These are phyloP conservation scores for Tenthredo amoena DNA, from an alignment of 2,888 invertebrate genomes.

Conservation along the genomic window DNA sequence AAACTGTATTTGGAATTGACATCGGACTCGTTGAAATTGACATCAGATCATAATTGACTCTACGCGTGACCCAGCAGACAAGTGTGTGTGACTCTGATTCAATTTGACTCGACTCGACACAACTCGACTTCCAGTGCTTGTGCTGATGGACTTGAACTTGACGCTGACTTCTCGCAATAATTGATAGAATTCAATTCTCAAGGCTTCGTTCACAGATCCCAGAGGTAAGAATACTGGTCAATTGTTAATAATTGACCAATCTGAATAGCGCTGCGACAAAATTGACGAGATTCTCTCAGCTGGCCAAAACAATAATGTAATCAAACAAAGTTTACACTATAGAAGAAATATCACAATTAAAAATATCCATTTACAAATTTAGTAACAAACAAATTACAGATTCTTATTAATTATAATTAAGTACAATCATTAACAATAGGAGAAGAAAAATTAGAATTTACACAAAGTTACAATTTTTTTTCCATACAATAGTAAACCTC, in stretches of 20 bases:
- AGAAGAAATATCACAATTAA: constrained; percentile 68
- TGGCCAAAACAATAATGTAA: constrained; percentile 64
- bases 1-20: constrained; percentile 65
- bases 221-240: constrained; percentile 66
- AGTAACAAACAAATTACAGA: constrained; percentile 62
- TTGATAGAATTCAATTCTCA: constrained; percentile 62
- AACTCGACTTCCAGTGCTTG: constrained; percentile 76
- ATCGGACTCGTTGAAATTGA: constrained; percentile 61
- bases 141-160: constrained; percentile 74
- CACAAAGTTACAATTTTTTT: constrained; percentile 45
- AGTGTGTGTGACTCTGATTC: constrained; percentile 72
- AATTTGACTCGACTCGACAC: constrained; percentile 70
- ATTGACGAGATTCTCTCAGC: constrained; percentile 69
- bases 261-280: constrained; percentile 73
- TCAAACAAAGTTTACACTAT: constrained; percentile 67
- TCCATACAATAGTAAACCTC: constrained; percentile 51
- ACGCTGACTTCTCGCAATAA: constrained; percentile 71
- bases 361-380: constrained; percentile 60
- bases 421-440: constrained; percentile 68
- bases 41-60: constrained; percentile 72
- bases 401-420: constrained; percentile 67
- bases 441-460: constrained; percentile 59
- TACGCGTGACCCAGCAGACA: constrained; percentile 77
- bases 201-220: constrained; percentile 68
- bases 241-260: constrained; percentile 70